A percentile compares a stretch with the other conserved stretches of the same genome.
phyloP scores from a whole-genome alignment of 2,113 vertebrate species.

The Parus major region DNA sequence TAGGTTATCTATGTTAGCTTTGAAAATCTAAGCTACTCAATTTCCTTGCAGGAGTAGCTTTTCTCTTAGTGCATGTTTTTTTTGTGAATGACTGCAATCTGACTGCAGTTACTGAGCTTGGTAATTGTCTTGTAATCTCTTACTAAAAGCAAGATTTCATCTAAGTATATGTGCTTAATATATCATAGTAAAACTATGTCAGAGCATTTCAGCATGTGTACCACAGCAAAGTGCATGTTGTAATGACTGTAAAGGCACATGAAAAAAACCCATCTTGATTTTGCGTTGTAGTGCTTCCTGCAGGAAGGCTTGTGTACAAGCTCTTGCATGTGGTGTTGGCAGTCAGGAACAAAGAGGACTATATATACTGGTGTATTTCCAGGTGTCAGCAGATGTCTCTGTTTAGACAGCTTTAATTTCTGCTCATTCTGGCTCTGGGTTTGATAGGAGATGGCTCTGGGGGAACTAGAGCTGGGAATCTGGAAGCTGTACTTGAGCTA shows the following conservation, averaged over 20 bases:
- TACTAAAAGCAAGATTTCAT: not conserved
- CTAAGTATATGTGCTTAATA: not conserved
- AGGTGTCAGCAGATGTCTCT: not conserved
- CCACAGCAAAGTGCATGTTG: not conserved
- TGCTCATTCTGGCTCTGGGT: not conserved
- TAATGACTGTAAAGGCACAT: not conserved
- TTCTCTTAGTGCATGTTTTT: not conserved
- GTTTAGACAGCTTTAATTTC: not conserved
- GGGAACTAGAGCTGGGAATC: not conserved
- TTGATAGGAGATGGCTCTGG: not conserved
- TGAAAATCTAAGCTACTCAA: not conserved
- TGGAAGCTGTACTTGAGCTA: not conserved
- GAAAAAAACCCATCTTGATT: rapidly evolving
- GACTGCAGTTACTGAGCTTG: not conserved
- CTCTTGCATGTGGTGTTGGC: not conserved
- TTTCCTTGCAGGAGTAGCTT: not conserved
- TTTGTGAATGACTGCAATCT: not conserved
- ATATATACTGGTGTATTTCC: not conserved
- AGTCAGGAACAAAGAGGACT: rapidly evolving
- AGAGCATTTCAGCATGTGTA: not conserved
- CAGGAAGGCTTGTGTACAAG: not conserved
- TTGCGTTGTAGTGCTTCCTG: not conserved
- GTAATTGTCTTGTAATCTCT: not conserved
- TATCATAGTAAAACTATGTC: not conserved
- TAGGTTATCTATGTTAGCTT: not conserved